Evolutionary conservation across 2,797 vertebrate species (phyloP).

Genomic region (Chaetophractus vellerosus): DNA sequence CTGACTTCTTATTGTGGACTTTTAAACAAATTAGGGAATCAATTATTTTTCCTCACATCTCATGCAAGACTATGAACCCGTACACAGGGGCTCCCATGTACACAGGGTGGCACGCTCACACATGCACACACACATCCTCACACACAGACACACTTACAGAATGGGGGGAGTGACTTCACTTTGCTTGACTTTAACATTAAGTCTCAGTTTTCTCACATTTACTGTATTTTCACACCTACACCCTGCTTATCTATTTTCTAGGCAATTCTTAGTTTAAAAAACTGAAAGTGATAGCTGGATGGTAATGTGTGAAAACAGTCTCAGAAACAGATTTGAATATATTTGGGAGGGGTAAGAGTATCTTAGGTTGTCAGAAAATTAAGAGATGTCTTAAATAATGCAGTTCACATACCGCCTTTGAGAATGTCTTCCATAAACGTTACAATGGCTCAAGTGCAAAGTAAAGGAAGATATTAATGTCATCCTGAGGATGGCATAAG

Average conservation of each 20-base stretch:
- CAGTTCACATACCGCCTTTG: not conserved
- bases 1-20: not conserved
- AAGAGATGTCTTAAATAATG: conserved; percentile 50
- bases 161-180: not conserved
- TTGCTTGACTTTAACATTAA: conserved; percentile 67
- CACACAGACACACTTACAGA: not conserved
- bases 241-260: conserved; percentile 74
- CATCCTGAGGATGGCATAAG: conserved; percentile 8
- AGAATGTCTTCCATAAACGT: not conserved
- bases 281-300: conserved; percentile 64
- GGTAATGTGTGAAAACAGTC: conserved; percentile 76
- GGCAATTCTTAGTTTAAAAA: conserved; percentile 73
- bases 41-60: conserved; percentile 20
- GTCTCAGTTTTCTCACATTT: conserved; percentile 78
- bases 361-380: conserved; percentile 41
- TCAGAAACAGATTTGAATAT: conserved; percentile 68
- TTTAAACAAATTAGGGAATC: not conserved
- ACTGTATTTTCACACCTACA: conserved; percentile 73
- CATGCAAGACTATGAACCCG: conserved; percentile 27
- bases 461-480: not conserved
- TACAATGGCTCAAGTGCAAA: conserved; percentile 21
- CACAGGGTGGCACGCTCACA: not conserved
- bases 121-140: not conserved
- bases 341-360: conserved; percentile 45
- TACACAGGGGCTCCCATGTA: not conserved